Conservation (phyloP, 2,113 vertebrate genomes). For the Salvelinus sp. region DNA sequence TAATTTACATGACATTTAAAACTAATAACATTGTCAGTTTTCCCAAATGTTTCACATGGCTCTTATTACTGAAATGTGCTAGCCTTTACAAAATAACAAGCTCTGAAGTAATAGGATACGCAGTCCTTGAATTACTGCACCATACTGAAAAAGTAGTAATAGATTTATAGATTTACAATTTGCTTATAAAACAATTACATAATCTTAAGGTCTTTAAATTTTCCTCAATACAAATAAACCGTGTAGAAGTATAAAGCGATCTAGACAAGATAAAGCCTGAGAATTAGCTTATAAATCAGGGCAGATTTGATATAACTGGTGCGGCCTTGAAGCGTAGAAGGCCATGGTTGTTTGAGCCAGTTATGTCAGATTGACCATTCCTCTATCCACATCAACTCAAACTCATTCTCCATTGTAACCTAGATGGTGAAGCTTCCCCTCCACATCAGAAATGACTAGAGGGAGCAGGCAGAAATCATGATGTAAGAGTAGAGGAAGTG, state of each 20-base stretch:
- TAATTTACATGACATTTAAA: conserved; percentile 83
- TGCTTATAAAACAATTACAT: conserved; percentile 81
- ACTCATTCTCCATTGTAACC: conserved; percentile 1
- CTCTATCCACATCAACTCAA: not conserved
- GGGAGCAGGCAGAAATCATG: conserved; percentile 34
- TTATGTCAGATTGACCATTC: conserved; percentile 12
- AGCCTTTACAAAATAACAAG: conserved; percentile 92
- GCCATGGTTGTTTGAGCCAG: conserved; percentile 13
- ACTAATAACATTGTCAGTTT: conserved; percentile 80
- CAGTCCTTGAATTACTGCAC: conserved; percentile 77
- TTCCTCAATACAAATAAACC: conserved; percentile 76
- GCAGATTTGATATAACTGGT: conserved; percentile 42
- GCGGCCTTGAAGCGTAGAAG: conserved; percentile 19
- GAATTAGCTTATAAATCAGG: conserved; percentile 70
- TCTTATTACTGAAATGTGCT: conserved; percentile 83
- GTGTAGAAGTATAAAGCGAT: conserved; percentile 61
- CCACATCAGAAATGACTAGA: not conserved
- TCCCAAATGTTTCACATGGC: conserved; percentile 79
- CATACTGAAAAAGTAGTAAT: conserved; percentile 74
- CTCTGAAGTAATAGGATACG: conserved; percentile 83
- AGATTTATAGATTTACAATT: conserved; percentile 73
- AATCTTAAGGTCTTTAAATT: conserved; percentile 54
- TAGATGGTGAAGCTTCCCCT: conserved; percentile 22
- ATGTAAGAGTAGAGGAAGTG: conserved; percentile 40
- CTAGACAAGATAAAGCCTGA: conserved; percentile 87